phyloP scores from a whole-genome alignment of 1,140 invertebrate genomes.

The Trinorchestia longiramus region DNA sequence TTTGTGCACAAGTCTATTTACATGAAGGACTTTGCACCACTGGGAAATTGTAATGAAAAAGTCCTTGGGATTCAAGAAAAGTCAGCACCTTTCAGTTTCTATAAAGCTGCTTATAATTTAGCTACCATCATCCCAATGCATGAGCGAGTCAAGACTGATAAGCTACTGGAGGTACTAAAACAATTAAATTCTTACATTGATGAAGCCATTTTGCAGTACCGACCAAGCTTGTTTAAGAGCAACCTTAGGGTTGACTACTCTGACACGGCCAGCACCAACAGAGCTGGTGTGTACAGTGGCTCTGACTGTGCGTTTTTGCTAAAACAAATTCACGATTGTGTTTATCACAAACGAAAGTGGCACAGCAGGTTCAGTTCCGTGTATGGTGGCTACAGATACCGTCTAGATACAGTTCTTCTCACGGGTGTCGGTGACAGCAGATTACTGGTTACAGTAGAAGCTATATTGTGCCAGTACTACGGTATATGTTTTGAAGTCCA shows the following conservation, averaged over 20 bases:
- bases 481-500: not conserved
- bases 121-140: slow-evolving; percentile 30
- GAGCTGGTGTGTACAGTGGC: slow-evolving; percentile 5
- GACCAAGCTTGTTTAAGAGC: slow-evolving; percentile 19
- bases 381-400: slow-evolving; percentile 6
- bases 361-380: slow-evolving; percentile 13
- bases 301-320: not conserved
- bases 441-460: not conserved
- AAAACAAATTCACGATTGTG: slow-evolving; percentile 38
- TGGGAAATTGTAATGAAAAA: not conserved
- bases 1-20: slow-evolving; percentile 57
- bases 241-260: slow-evolving; percentile 35
- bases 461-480: slow-evolving; percentile 22
- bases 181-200: not conserved
- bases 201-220: not conserved
- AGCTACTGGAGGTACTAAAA: not conserved
- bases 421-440: slow-evolving; percentile 1
- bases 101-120: slow-evolving; percentile 55
- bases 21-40: slow-evolving; percentile 11
- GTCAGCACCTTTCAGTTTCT: not conserved
- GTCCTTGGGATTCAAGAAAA: not conserved
- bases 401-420: not conserved
- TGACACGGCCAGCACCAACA: not conserved
- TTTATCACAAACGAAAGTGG: not conserved
- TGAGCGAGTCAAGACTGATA: slow-evolving; percentile 50